Conservation (phyloP, 2,888 invertebrate genomes). For the Sympetrum striolatum region DNA sequence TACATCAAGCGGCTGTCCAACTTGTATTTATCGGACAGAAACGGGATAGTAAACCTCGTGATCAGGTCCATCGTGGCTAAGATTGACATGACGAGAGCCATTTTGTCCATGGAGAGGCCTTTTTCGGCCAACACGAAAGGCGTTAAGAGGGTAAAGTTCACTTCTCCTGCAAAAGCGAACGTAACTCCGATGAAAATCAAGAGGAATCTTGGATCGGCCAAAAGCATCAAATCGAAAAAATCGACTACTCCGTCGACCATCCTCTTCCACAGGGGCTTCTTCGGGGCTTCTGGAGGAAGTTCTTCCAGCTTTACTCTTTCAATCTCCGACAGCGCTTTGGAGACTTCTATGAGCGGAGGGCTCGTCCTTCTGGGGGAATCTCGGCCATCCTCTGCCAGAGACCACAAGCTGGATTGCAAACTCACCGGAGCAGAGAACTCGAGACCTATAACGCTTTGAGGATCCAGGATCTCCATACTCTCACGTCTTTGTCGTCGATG, state of each 20-base stretch:
- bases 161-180: constrained; percentile 61
- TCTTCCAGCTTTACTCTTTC: background rate
- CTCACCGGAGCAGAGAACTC: background rate
- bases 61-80: constrained; percentile 58
- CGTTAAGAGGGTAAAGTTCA: constrained; percentile 61
- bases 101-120: constrained; percentile 25
- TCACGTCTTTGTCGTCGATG: background rate
- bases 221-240: constrained; percentile 56
- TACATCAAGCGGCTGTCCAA: constrained; percentile 58
- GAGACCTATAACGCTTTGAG: background rate
- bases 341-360: background rate
- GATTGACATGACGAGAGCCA: constrained; percentile 58
- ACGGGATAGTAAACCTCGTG: constrained; percentile 58
- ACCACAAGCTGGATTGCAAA: background rate
- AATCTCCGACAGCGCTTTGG: background rate
- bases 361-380: background rate
- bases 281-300: background rate
- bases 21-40: constrained; percentile 55
- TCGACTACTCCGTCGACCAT: constrained; percentile 52
- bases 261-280: background rate
- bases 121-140: constrained; percentile 59
- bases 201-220: constrained; percentile 55
- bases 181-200: constrained; percentile 57
- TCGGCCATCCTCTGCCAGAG: background rate
- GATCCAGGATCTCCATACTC: background rate